A percentile compares a stretch with the other conserved stretches of the same genome.
Conservation (phyloP, 2,797 vertebrate genomes). For the Antrozous pallidus region DNA sequence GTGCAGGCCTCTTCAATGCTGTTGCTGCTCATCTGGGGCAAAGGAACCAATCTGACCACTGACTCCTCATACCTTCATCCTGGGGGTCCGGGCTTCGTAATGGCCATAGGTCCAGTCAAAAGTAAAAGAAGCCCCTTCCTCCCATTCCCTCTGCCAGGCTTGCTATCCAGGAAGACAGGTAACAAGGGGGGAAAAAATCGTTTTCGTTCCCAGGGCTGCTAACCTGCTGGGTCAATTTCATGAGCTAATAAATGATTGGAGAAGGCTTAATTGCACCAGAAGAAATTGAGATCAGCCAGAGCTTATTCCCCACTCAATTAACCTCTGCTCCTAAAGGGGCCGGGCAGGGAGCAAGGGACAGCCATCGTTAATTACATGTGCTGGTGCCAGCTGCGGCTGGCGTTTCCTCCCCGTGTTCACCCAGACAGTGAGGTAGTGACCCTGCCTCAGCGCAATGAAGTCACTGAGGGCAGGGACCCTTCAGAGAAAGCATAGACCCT, state of each 20-base stretch:
- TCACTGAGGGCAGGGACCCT: neutral
- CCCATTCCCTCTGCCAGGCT: neutral
- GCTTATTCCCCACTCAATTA: slow-evolving; percentile 76
- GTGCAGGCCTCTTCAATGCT: neutral
- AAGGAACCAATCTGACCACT: neutral
- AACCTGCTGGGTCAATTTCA: slow-evolving; percentile 64
- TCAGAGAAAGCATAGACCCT: neutral
- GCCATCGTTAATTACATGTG: slow-evolving; percentile 57
- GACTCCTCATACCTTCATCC: neutral
- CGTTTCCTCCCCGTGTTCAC: neutral
- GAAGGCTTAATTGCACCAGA: slow-evolving; percentile 67
- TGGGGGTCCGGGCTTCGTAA: neutral
- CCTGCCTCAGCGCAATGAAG: neutral
- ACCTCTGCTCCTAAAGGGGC: slow-evolving; percentile 53
- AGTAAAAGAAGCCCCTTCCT: neutral
- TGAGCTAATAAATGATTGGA: slow-evolving; percentile 53
- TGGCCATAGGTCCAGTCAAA: neutral
- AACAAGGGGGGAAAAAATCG: neutral
- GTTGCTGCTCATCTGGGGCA: neutral
- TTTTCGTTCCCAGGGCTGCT: slow-evolving; percentile 18
- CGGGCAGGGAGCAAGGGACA: neutral
- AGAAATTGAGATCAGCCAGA: slow-evolving; percentile 57
- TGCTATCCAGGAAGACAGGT: neutral
- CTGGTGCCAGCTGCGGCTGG: neutral
- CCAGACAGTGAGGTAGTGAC: neutral